Percentiles rank a stretch among this genome's conserved stretches.
phyloP scores from a whole-genome alignment of 2,888 invertebrate genomes.

The Cheilosia urbana region DNA sequence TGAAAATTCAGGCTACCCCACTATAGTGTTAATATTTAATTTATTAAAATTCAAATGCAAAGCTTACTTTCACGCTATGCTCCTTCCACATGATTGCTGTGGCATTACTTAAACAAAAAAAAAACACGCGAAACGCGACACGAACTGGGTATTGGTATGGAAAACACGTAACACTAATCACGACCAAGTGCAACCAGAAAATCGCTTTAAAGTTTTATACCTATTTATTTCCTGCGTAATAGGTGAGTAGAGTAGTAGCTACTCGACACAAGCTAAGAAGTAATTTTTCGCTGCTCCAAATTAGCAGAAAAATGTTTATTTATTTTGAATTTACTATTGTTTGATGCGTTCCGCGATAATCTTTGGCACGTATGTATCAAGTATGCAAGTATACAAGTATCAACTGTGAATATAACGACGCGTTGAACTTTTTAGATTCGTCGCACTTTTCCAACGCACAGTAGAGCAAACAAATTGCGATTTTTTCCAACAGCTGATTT shows the following conservation, averaged over 20 bases:
- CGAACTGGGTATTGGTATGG: conserved; percentile 17
- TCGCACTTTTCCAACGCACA: conserved; percentile 39
- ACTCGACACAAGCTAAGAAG: not conserved
- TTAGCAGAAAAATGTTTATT: conserved; percentile 54
- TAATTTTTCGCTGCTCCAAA: conserved; percentile 16
- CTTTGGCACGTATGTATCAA: conserved; percentile 48
- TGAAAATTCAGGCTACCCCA: not conserved
- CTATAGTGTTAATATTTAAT: conserved; percentile 8
- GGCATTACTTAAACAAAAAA: conserved; percentile 14
- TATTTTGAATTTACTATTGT: conserved; percentile 33
- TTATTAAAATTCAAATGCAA: conserved; percentile 38
- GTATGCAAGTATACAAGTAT: too few species aligned
- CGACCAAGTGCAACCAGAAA: conserved; percentile 16
- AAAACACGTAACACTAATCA: conserved; percentile 42
- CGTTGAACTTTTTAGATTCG: conserved; percentile 33
- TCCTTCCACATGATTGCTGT: conserved; percentile 68
- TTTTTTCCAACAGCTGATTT: conserved; percentile 65
- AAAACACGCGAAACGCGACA: conserved; percentile 12
- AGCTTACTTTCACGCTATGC: conserved; percentile 62
- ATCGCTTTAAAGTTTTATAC: not conserved
- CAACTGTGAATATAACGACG: not conserved
- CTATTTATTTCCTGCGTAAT: conserved; percentile 33
- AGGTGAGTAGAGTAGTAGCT: not conserved
- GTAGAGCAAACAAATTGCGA: not conserved
- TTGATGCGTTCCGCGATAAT: conserved; percentile 54